phyloP scores from a whole-genome alignment of 2,888 invertebrate species.

The Macrophya annulata region DNA sequence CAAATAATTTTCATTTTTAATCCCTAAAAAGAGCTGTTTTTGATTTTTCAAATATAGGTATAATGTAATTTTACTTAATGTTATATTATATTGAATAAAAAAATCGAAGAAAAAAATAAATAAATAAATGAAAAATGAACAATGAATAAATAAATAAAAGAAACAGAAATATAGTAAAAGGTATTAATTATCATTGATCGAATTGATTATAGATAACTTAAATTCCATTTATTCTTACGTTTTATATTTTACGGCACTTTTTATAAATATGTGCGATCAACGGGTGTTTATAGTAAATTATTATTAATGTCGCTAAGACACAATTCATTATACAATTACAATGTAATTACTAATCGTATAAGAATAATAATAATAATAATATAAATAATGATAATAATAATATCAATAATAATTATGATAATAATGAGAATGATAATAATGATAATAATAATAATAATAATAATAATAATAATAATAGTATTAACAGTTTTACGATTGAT shows the following conservation, averaged over 20 bases:
- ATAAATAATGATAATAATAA: conserved; percentile 68
- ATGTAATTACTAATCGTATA: conserved; percentile 76
- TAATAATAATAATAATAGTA: conserved; percentile 68
- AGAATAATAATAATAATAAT: conserved; percentile 66
- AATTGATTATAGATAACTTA: background rate
- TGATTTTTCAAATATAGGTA: background rate
- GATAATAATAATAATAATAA: conserved; percentile 66
- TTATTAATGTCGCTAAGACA: conserved; percentile 69
- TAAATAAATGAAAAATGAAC: background rate
- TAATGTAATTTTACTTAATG: too few species aligned
- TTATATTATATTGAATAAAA: background rate
- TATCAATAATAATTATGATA: conserved; percentile 58
- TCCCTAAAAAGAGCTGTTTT: background rate
- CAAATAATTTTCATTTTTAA: background rate
- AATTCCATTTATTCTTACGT: background rate
- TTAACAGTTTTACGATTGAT: conserved; percentile 75
- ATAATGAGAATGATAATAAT: conserved; percentile 68
- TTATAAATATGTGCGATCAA: background rate
- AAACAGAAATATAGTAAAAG: background rate
- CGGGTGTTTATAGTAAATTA: conserved; percentile 22
- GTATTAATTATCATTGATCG: background rate
- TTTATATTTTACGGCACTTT: background rate
- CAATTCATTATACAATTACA: conserved; percentile 79
- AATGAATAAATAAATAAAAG: too few species aligned
- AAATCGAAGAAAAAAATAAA: background rate